Conservation (phyloP, 35 echinoderm and acorn worm species). For the Apostichopus parvimensis region DNA sequence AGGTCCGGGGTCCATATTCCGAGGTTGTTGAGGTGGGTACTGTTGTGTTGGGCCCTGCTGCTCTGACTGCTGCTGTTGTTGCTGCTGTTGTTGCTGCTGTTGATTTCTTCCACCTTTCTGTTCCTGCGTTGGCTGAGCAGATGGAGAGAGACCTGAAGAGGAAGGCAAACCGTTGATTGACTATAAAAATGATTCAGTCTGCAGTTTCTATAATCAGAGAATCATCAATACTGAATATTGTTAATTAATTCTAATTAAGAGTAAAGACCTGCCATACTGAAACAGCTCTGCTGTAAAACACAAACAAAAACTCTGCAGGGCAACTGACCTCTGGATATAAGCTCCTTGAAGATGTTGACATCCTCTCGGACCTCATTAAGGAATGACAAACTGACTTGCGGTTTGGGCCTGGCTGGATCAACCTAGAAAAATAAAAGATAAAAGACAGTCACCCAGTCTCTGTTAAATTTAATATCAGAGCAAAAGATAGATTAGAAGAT, state of each 20-base stretch:
- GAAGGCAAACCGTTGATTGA: too few species aligned
- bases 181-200: too few species aligned
- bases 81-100: slow-evolving; percentile 5
- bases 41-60: slow-evolving; percentile 21
- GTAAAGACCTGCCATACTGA: background rate
- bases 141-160: slow-evolving; percentile 8
- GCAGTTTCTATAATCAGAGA: too few species aligned
- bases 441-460: background rate
- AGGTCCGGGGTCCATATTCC: slow-evolving; percentile 25
- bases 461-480: too few species aligned
- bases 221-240: too few species aligned
- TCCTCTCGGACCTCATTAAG: slow-evolving; percentile 27
- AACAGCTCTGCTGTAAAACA: background rate
- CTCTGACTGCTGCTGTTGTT: slow-evolving; percentile 21
- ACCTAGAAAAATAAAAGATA: background rate
- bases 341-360: slow-evolving; percentile 13
- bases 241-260: too few species aligned
- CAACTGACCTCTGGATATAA: slow-evolving; percentile 14
- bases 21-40: slow-evolving; percentile 11
- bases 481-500: too few species aligned
- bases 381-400: slow-evolving; percentile 42
- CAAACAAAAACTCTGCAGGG: too few species aligned
- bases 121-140: background rate
- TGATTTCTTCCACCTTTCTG: slow-evolving; percentile 8
- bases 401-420: slow-evolving; percentile 14